Evolutionary conservation across 1,140 invertebrate species (phyloP).

Genomic region (Drosophila tristis): DNA sequence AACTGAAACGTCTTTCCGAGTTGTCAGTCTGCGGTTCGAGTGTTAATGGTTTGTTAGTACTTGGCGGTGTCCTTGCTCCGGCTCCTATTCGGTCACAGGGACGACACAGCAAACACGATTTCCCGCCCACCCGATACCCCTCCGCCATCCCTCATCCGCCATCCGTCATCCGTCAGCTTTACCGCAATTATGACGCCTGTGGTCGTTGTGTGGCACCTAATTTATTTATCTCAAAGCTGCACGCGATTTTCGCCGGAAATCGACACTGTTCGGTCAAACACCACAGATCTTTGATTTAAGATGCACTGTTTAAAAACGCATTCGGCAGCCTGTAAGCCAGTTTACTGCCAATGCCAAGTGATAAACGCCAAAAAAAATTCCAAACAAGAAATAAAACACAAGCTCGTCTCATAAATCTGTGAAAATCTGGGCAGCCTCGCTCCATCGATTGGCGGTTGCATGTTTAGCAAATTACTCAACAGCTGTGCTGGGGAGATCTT

Average conservation of each 20-base stretch:
- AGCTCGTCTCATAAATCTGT: constrained; percentile 45
- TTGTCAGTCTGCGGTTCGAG: constrained; percentile 67
- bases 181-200: constrained; percentile 61
- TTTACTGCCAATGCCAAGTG: constrained; percentile 48
- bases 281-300: constrained; percentile 77
- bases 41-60: constrained; percentile 81
- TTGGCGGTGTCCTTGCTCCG: constrained; percentile 38
- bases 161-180: constrained; percentile 9
- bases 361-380: constrained; percentile 58
- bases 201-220: constrained; percentile 49
- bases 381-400: constrained; percentile 17
- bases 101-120: no score
- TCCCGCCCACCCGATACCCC: constrained; percentile 14
- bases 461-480: constrained; percentile 82
- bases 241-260: constrained; percentile 70
- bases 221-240: constrained; percentile 67
- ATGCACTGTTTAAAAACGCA: constrained; percentile 78
- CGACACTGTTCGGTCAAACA: constrained; percentile 43
- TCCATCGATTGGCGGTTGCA: constrained; percentile 40
- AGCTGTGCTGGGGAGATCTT: constrained; percentile 35
- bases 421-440: constrained; percentile 29
- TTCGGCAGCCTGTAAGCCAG: constrained; percentile 62
- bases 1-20: constrained; percentile 4
- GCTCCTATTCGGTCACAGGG: constrained; percentile 33
- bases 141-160: constrained; percentile 5